phyloP scores from a whole-genome alignment of 2,888 invertebrate genomes.

The Fabriciana adippe region DNA sequence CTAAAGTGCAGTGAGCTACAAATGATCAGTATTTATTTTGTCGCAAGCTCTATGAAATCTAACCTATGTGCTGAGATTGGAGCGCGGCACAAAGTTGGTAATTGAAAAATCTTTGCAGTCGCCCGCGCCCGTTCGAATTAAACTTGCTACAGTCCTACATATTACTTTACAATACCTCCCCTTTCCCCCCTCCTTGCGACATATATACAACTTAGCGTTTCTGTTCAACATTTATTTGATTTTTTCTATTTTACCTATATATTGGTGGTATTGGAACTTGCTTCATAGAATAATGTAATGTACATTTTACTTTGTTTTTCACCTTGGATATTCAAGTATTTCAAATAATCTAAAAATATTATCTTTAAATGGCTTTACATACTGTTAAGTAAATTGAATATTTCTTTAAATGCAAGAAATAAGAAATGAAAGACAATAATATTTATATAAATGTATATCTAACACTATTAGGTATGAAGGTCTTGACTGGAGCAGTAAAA shows the following conservation, averaged over 20 bases:
- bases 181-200: neutral
- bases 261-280: no score
- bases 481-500: neutral
- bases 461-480: no score
- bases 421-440: no score
- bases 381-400: no score
- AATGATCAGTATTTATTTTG: neutral
- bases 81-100: slow-evolving; percentile 77
- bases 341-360: no score
- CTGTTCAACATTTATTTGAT: slow-evolving; percentile 1
- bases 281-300: no score
- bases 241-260: neutral
- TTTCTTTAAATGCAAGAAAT: no score
- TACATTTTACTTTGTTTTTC: no score
- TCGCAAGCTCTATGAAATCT: slow-evolving; percentile 38
- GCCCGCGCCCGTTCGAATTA: slow-evolving; percentile 47
- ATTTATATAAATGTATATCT: no score
- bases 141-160: slow-evolving; percentile 48
- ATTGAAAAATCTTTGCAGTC: slow-evolving; percentile 78
- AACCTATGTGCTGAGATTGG: slow-evolving; percentile 60
- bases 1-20: neutral
- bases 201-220: neutral
- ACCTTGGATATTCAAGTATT: no score
- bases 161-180: slow-evolving; percentile 38
- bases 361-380: no score